Conservation (phyloP, 2,113 vertebrate species). For the Sphyrna mokarran region DNA sequence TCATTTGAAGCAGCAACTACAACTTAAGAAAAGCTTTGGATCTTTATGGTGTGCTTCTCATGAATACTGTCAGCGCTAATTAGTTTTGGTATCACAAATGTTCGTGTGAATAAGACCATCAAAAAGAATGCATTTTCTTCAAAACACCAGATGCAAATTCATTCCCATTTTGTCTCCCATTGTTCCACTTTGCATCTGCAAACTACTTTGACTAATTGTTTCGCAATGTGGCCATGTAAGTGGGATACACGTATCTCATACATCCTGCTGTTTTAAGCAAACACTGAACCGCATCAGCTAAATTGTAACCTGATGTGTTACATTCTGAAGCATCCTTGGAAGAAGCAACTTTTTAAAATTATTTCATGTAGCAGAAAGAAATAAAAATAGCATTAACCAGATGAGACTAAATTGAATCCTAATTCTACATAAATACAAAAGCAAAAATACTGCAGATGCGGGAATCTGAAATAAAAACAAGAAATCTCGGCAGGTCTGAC, state of each 20-base stretch:
- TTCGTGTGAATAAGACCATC: neutral
- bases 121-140: neutral
- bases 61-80: neutral
- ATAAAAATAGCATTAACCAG: neutral
- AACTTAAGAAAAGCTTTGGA: neutral
- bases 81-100: neutral
- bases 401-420: neutral
- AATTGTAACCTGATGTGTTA: neutral
- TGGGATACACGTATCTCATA: too few relatives aligned
- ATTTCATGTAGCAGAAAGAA: neutral
- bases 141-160: neutral
- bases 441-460: too few relatives aligned
- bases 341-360: neutral
- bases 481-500: too few relatives aligned
- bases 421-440: neutral
- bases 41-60: neutral
- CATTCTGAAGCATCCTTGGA: neutral
- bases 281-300: neutral
- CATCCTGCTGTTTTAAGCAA: neutral
- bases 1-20: neutral
- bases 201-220: neutral
- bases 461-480: too few relatives aligned
- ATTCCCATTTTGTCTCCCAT: neutral
- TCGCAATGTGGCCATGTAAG: too few relatives aligned
- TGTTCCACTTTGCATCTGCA: neutral